phyloP scores from a whole-genome alignment of 2,113 vertebrate genomes.

The Polypterus bichir region DNA sequence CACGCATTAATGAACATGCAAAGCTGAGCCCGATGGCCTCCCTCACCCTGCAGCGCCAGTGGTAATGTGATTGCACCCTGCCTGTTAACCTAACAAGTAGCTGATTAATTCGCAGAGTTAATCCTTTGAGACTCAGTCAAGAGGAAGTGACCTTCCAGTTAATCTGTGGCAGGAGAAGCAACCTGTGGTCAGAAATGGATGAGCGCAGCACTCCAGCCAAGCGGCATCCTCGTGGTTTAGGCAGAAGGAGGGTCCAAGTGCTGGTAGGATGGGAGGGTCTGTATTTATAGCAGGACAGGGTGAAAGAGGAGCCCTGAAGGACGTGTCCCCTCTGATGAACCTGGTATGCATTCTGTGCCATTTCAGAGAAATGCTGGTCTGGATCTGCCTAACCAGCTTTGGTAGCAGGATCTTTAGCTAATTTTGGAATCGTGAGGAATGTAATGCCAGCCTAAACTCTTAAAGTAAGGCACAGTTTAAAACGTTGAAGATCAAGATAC shows the following conservation, averaged over 20 bases:
- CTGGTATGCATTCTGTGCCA: too few relatives aligned
- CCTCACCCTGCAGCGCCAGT: constrained; percentile 6
- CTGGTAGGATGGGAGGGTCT: constrained; percentile 5
- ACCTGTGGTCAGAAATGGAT: constrained; percentile 19
- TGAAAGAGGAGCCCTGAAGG: too few relatives aligned
- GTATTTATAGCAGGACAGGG: too few relatives aligned
- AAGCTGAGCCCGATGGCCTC: background rate
- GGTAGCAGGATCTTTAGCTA: too few relatives aligned
- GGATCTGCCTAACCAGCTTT: too few relatives aligned
- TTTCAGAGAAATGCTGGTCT: too few relatives aligned
- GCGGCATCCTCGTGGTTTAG: constrained; percentile 33
- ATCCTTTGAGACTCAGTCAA: constrained; percentile 40
- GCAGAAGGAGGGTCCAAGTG: constrained; percentile 48
- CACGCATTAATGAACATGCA: too few relatives aligned
- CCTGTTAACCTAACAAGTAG: constrained; percentile 53
- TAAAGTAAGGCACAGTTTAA: too few relatives aligned
- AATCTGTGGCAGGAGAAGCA: constrained; percentile 38
- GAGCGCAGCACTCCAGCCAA: constrained; percentile 29
- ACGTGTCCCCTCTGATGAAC: too few relatives aligned
- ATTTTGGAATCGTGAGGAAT: too few relatives aligned
- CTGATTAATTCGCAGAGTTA: constrained; percentile 49
- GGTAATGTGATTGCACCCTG: constrained; percentile 37
- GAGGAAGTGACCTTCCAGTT: constrained; percentile 40
- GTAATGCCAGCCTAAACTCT: too few relatives aligned
- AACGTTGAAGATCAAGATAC: too few relatives aligned